These are phyloP conservation scores for Pelmatolapia mariae DNA, from an alignment of 2,113 vertebrate species.

Conservation along the genomic window DNA sequence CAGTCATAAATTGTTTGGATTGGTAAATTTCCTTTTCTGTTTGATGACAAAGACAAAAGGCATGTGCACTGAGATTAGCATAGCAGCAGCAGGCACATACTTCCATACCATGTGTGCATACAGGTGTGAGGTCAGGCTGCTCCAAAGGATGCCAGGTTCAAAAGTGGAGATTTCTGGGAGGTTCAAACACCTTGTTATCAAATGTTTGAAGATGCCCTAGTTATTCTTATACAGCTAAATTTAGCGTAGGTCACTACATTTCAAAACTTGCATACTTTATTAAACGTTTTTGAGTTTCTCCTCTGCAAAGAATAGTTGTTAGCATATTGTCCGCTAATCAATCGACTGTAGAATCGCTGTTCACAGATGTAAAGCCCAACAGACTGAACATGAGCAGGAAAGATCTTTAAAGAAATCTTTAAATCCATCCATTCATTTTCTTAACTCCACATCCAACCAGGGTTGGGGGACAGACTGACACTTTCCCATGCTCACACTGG, in stretches of 20 bases:
- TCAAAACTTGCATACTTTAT: neutral
- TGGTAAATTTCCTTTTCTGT: constrained; percentile 20
- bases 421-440: neutral
- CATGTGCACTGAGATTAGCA: neutral
- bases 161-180: neutral
- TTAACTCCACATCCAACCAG: neutral
- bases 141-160: neutral
- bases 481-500: rapidly evolving
- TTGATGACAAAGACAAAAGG: constrained; percentile 29
- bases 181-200: neutral
- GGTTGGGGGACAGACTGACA: neutral
- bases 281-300: neutral
- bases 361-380: neutral
- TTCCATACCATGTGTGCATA: neutral
- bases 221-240: neutral
- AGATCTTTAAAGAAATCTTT: neutral
- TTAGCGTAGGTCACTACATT: neutral
- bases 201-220: neutral
- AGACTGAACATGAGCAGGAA: neutral
- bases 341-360: neutral
- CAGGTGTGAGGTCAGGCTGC: neutral
- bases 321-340: neutral
- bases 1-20: constrained; percentile 88
- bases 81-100: neutral
- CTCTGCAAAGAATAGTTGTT: neutral